phyloP scores from a whole-genome alignment of 2,888 invertebrate genomes.

The Synanthedon tipuliformis region DNA sequence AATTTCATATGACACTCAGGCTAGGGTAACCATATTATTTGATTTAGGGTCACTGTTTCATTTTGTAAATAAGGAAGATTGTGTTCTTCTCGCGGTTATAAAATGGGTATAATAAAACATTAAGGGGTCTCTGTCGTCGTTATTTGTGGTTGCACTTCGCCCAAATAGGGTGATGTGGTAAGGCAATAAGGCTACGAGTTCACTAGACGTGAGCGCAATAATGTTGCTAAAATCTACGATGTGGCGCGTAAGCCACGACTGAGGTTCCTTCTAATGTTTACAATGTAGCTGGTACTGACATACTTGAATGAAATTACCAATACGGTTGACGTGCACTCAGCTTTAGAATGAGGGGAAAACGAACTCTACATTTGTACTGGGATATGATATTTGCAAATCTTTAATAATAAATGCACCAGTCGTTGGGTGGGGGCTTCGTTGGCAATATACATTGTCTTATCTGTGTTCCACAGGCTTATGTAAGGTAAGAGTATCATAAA shows the following conservation, averaged over 20 bases:
- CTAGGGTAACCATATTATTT: no score
- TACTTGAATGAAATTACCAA: not conserved
- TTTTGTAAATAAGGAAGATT: slow-evolving; percentile 54
- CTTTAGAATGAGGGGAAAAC: slow-evolving; percentile 30
- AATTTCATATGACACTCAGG: no score
- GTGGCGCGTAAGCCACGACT: slow-evolving; percentile 31
- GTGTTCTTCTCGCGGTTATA: slow-evolving; percentile 55
- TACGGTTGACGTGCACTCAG: slow-evolving; percentile 8
- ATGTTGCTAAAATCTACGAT: slow-evolving; percentile 27
- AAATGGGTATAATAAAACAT: slow-evolving; percentile 58
- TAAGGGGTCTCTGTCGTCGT: slow-evolving; percentile 40
- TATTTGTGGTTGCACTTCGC: slow-evolving; percentile 55
- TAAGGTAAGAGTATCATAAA: not conserved
- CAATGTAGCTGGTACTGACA: not conserved
- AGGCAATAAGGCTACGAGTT: slow-evolving; percentile 36
- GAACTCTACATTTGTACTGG: slow-evolving; percentile 17
- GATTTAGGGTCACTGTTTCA: slow-evolving; percentile 22
- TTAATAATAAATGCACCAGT: slow-evolving; percentile 50
- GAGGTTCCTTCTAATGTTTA: not conserved
- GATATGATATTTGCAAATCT: slow-evolving; percentile 48
- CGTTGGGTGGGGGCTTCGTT: slow-evolving; percentile 25
- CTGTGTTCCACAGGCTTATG: slow-evolving; percentile 31
- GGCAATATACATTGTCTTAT: slow-evolving; percentile 28
- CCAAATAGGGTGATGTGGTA: slow-evolving; percentile 21
- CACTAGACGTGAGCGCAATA: slow-evolving; percentile 16